A percentile compares a stretch with the other conserved stretches of the same genome.
Conservation (phyloP, 2,113 vertebrate species). For the Colinus virginianus region DNA sequence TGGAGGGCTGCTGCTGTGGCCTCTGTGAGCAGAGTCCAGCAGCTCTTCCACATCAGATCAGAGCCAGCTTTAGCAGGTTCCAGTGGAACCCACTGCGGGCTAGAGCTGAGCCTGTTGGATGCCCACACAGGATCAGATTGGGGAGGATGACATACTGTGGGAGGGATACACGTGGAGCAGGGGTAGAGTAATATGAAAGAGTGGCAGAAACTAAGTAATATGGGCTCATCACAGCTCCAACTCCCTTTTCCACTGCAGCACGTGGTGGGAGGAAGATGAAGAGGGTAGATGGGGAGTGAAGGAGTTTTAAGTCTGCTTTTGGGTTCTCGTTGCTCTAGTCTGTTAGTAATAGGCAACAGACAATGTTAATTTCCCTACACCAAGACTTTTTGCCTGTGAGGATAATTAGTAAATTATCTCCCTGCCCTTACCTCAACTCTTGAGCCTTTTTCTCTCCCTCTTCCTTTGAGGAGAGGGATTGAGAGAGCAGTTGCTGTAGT, state of each 20-base stretch:
- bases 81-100: not conserved
- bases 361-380: not conserved
- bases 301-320: not conserved
- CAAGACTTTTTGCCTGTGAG: not conserved
- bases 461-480: not conserved
- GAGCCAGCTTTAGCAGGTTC: not conserved
- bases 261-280: not conserved
- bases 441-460: not conserved
- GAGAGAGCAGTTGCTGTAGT: not conserved
- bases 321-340: not conserved
- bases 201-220: not conserved
- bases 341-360: not conserved
- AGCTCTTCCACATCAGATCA: not conserved
- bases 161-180: not conserved
- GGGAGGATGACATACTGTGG: not conserved
- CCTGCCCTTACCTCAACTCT: not conserved
- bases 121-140: too few species aligned
- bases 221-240: not conserved
- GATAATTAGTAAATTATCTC: not conserved
- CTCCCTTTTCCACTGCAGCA: too few species aligned
- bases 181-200: not conserved
- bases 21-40: not conserved
- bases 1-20: not conserved
- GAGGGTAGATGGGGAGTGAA: not conserved
- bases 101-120: not conserved